These are phyloP conservation scores for Engraulis encrasicolus DNA, from an alignment of 2,113 vertebrate genomes.

Conservation along the genomic window DNA sequence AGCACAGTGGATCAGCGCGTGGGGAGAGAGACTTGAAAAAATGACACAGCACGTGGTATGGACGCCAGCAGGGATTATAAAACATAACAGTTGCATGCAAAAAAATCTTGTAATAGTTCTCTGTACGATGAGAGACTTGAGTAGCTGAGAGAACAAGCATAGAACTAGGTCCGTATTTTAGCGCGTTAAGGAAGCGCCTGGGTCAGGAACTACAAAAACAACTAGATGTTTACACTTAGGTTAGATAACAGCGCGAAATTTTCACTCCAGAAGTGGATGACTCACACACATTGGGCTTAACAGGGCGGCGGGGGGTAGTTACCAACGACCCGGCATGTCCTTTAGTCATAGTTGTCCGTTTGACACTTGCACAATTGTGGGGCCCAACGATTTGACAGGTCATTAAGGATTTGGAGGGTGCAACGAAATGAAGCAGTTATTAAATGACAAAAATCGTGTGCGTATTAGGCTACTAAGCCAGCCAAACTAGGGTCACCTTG, in stretches of 20 bases:
- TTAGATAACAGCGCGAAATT: background rate
- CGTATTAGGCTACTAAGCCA: background rate
- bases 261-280: background rate
- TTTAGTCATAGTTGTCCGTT: background rate
- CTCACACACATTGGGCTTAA: background rate
- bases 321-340: background rate
- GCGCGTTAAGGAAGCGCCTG: background rate
- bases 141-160: background rate
- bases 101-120: background rate
- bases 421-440: background rate
- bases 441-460: background rate
- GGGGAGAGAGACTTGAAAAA: background rate
- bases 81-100: background rate
- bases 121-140: background rate
- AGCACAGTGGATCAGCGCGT: background rate
- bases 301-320: background rate
- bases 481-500: background rate
- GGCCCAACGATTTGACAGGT: background rate
- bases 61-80: background rate
- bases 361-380: background rate
- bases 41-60: background rate
- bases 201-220: background rate
- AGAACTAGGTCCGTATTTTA: background rate
- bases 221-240: background rate
- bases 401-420: background rate